Base-by-base conservation (phyloP, 1,140 invertebrate genomes). In the Drosophila parabipectinata region DNA sequence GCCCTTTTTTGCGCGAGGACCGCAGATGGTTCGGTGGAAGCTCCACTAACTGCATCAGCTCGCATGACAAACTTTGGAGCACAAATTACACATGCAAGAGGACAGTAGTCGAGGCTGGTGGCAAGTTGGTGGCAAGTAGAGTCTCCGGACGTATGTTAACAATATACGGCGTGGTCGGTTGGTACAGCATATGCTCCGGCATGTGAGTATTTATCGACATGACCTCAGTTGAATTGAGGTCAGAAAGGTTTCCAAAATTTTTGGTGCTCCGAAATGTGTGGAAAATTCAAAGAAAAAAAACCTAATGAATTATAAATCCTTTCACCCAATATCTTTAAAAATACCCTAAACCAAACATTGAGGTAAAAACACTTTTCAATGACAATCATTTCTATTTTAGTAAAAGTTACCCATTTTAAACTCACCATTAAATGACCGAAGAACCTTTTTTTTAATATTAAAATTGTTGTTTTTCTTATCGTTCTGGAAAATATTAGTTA, bases 31-130 rank as follows among this genome's bases (percentile, higher is more conserved):
- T 44, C 3, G n/a, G 15, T 48, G 60, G 34, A 48, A 59, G 60
- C 63, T 69, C 34, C 50, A 61, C 57, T 50, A 79, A 85, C 81
- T 77, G 62, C 77, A 80, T 77, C 61, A 77, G 61, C 68, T 85
- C 62, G 45, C 59, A 58, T 77, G 64, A 68, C 81, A 73, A 80
- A 84, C 62, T 84, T 84, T 79, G 62, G 61, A 18, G 47, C 56
- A 79, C 78, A 81, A 72, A 72, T 77, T 81, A 68, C 54, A 55
- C 54, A 41, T 58, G 32, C 1, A 34, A n/a, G 34, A 37, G 82
- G 37, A 75, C 64, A 55, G 71, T 48, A 74, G 73, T 58, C 41
- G 71, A 54, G 66, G 45, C 26, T 7, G 26, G 26, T 28, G 66
- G 45, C 26, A 5, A 7, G 26, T 28, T 28, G 26, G 26, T 47